Percentiles rank a stretch among this genome's conserved stretches.
Conservation (phyloP, 2,797 vertebrate species). For the Sphenodon punctatus region DNA sequence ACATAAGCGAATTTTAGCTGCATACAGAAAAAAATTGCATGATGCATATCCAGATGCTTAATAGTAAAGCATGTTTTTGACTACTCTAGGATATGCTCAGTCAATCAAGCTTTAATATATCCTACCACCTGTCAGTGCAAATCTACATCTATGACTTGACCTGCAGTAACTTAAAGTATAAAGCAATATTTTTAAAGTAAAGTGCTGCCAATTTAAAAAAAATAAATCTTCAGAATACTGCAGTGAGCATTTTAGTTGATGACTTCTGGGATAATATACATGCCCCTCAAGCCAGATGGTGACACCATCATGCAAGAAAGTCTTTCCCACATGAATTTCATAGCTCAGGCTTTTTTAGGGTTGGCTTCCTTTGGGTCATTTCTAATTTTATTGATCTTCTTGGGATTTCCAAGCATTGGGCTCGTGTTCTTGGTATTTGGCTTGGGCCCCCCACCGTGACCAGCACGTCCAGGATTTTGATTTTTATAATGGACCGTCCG, state of each 20-base stretch:
- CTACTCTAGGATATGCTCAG: conserved; percentile 9
- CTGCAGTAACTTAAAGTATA: conserved; percentile 59
- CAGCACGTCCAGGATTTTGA: conserved; percentile 64
- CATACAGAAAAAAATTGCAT: conserved; percentile 16
- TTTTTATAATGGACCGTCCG: conserved; percentile 49
- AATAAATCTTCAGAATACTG: conserved; percentile 40
- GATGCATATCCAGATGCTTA: conserved; percentile 22
- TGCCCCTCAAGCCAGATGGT: conserved; percentile 9
- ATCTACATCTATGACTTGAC: conserved; percentile 52
- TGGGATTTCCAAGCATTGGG: conserved; percentile 54
- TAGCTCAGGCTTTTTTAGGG: conserved; percentile 61
- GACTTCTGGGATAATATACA: conserved; percentile 14
- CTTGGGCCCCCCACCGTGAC: conserved; percentile 69
- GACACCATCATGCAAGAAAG: conserved; percentile 3
- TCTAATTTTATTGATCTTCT: conserved; percentile 71
- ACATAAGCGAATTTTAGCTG: conserved; percentile 38
- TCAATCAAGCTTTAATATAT: conserved; percentile 2
- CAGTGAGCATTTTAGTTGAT: conserved; percentile 11
- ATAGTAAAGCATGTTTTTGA: conserved; percentile 26
- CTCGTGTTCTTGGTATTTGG: conserved; percentile 60
- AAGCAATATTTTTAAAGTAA: conserved; percentile 64
- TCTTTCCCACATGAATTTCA: conserved; percentile 25
- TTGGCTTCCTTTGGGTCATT: conserved; percentile 70
- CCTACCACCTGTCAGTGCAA: conserved; percentile 44
- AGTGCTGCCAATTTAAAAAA: conserved; percentile 67